These are phyloP conservation scores for Coelogynopora nodosa DNA, from an alignment of 2,888 invertebrate genomes.

Conservation along the genomic window DNA sequence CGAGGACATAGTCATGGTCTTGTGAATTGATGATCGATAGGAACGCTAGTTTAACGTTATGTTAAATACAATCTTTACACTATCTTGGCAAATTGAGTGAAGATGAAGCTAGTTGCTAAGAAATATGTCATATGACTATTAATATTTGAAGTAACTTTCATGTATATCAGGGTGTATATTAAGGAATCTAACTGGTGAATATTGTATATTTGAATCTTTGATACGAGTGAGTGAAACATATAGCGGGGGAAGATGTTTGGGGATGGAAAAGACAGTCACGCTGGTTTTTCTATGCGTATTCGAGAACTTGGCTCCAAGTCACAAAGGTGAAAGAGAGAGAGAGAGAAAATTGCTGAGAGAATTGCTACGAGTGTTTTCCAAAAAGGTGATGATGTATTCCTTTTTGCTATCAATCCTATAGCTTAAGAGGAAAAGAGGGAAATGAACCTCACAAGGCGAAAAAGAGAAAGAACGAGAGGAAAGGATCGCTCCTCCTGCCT, in stretches of 20 bases:
- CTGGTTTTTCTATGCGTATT: background rate
- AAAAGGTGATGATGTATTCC: background rate
- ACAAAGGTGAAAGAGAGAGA: background rate
- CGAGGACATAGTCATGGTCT: too few species aligned
- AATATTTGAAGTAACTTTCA: background rate
- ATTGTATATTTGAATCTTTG: background rate
- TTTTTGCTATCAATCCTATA: background rate
- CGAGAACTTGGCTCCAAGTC: background rate
- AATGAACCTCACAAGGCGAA: too few species aligned
- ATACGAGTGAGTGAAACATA: background rate
- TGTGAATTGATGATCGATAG: too few species aligned
- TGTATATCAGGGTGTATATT: background rate
- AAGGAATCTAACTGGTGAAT: background rate
- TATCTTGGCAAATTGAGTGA: too few species aligned
- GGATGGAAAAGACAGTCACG: background rate
- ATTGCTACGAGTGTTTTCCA: background rate
- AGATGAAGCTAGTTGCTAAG: background rate
- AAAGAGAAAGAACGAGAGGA: too few species aligned
- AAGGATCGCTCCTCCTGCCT: background rate
- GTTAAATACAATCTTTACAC: too few species aligned
- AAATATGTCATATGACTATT: background rate
- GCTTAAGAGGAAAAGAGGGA: too few species aligned
- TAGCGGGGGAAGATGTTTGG: background rate
- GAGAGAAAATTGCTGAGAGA: too few species aligned
- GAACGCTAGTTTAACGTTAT: too few species aligned